A percentile compares a stretch with the other conserved stretches of the same genome.
Evolutionary conservation across 1,140 invertebrate species (phyloP).

Genomic region (Leptinotarsa lineolata): DNA sequence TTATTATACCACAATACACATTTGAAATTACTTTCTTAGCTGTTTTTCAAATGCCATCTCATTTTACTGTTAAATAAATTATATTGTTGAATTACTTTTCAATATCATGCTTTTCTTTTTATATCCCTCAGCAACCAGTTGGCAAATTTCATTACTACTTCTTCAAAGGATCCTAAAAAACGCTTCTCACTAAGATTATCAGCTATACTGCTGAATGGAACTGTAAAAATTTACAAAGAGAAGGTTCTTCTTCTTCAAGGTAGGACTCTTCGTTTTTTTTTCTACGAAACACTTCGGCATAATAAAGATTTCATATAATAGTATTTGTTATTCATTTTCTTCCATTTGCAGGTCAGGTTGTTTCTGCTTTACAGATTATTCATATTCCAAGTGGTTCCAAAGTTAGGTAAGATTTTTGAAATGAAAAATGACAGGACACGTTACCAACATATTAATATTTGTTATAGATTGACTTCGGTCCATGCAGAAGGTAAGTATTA

Average conservation of each 20-base stretch:
- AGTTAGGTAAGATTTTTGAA: no score
- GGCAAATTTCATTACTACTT: neutral
- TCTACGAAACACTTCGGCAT: no score
- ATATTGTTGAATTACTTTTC: neutral
- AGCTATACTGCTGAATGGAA: constrained; percentile 9
- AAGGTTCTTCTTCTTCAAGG: constrained; percentile 11
- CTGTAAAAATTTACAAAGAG: constrained; percentile 4
- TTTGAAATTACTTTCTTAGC: neutral
- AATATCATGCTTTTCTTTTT: neutral
- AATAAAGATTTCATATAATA: no score
- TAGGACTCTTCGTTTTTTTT: neutral
- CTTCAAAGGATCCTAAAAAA: neutral
- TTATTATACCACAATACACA: no score
- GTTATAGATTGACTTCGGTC: no score
- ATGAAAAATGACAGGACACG: no score
- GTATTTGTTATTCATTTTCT: no score
- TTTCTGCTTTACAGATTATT: no score
- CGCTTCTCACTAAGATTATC: constrained; percentile 4
- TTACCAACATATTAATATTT: no score
- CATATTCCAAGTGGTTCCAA: no score
- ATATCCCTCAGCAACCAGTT: constrained; percentile 1
- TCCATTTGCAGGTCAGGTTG: no score
- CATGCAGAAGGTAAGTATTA: no score
- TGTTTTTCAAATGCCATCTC: neutral
- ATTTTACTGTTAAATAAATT: neutral